Base-by-base conservation (phyloP, 2,888 invertebrate species). In the Ctenicera cuprea region DNA sequence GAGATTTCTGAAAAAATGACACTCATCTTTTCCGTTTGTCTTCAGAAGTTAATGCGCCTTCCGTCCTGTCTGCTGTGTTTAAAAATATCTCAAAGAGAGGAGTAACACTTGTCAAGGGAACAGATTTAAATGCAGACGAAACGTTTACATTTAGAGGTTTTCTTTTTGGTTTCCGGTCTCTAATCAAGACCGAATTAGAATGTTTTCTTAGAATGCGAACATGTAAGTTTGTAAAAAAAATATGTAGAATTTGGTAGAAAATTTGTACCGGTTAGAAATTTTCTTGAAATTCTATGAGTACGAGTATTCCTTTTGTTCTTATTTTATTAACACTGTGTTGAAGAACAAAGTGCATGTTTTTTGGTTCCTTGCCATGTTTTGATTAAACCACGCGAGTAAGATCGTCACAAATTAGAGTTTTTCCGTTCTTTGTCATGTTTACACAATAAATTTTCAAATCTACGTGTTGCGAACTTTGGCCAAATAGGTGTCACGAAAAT, bases 381-480 rank as follows among this genome's bases (percentile, higher is more conserved):
- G 30, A 7, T 22, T 26, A 26, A 22, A 50, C 11, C 3, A 43
- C 43, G 43, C 22, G 20, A 12, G 22, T 22, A 12, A 11, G 57
- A 3, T 8, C 50, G 12, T 33, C 41, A 43, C 43, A 61, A 61
- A 61, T 43, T n/a, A 43, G 14, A 26, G 30, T 43, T 43, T 62
- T 43, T 62, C 30, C 18, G 30, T 62, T 12, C 12, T 43, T 62
- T 62, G 62, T 45, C 62, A 62, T 43, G 14, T 62, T 45, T 45
- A 62, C 14, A 62, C 43, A 62, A 62, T 45, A 62, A 62, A 62
- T 43, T n/a, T 43, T 18, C 37, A 37, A 20, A 38, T 62, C 14
- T 45, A 45, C 22, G 41, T 45, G 30, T 26, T 45, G 18, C 43
- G 2, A 26, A 14, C 11, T 8, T n/a, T 45, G n/a, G 43, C 22